Conservation (phyloP, 2,797 vertebrate genomes). For the Cuculus canorus region DNA sequence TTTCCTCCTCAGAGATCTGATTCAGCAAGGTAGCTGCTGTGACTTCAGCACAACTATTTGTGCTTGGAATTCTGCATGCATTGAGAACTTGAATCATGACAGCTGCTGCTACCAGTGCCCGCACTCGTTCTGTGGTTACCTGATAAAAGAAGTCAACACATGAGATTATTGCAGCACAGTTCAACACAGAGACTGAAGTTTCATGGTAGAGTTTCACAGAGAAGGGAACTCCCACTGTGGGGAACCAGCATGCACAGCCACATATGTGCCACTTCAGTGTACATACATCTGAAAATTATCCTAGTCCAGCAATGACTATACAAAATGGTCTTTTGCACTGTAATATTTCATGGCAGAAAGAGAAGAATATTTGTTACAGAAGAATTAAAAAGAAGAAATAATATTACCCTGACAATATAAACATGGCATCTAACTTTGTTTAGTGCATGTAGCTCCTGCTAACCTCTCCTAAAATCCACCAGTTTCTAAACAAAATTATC, state of each 20-base stretch:
- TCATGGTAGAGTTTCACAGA: not conserved
- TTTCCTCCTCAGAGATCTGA: not conserved
- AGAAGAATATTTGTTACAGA: not conserved
- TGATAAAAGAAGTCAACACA: not conserved
- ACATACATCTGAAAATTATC: accelerated
- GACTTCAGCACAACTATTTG: not conserved
- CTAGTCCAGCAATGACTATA: not conserved
- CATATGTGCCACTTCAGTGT: accelerated
- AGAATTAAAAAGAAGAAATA: not conserved
- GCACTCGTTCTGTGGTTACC: not conserved
- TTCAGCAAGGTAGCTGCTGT: not conserved
- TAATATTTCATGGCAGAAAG: not conserved
- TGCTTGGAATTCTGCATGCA: not conserved
- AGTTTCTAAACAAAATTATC: not conserved
- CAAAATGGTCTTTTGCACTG: not conserved
- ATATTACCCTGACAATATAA: not conserved
- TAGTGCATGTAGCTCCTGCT: not conserved
- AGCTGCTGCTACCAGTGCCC: not conserved
- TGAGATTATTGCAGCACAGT: accelerated
- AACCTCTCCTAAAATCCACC: not conserved
- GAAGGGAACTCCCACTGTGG: not conserved
- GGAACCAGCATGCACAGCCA: not conserved
- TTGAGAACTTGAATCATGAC: not conserved
- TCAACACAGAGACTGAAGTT: not conserved
- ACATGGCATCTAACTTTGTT: not conserved